Evolutionary conservation across 2,113 vertebrate species (phyloP), one percentile per base, ranked within the genome.

Genomic region (Arvicanthis niloticus): DNA sequence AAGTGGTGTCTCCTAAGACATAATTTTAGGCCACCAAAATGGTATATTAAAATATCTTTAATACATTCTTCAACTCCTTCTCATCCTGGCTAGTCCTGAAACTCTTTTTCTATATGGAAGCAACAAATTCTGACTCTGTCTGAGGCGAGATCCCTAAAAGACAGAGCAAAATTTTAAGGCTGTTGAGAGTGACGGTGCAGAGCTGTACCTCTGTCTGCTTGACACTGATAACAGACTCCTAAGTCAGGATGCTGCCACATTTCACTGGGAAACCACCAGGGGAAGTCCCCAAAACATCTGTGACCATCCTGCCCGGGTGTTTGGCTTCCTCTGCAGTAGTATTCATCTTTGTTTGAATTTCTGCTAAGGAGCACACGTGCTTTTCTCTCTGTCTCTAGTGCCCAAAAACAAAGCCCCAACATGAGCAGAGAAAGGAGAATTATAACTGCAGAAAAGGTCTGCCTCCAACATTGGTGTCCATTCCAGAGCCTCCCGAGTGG

Each of bases 191-290:
- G 9, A 31, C 17, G 16, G 42, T 37, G 19, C 17, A 67, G 42
- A 37, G 31, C 10, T 68, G 62, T n/a, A 12, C 13, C 31, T 70
- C 40, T 67, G 34, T 11, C 16, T 5, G 15, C 17, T 34, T 15
- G 11, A 37, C 67, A 29, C 81, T 29, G 56, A 42, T 4, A 65
- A 86, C n/a, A 60, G 34, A 58, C 16, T 77, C 1, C 2, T 29
- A 5, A n/a, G 31, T 70, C 75, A 9, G 0, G 3, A 85, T 26
- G 76, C 40, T 26, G 37, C 48, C 45, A 9, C 0, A 0, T 7
- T 1, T 0, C 8, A 26, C 8, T 34, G n/a, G 81, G n/a, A 84
- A 62, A 84, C 26, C 13, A 6, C 56, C 60, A 24, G 26, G 62
- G 31, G 26, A 77, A 77, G 51, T 42, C 72, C 48, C 19, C 62